Evolutionary conservation across 2,888 invertebrate species (phyloP).

Genomic region (Stenodema calcarata): DNA sequence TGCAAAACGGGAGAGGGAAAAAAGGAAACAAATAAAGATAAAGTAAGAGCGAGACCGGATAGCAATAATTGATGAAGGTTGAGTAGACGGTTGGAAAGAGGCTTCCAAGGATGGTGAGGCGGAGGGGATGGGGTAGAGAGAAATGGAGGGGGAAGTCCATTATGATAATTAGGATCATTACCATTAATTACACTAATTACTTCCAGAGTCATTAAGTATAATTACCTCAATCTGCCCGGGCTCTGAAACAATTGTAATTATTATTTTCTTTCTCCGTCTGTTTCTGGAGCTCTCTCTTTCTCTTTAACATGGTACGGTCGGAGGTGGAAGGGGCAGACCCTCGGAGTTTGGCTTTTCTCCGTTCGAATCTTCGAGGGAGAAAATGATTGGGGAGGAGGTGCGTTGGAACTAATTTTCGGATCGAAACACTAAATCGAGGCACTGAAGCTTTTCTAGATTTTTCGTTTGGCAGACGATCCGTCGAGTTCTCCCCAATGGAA

Average conservation of each 20-base stretch:
- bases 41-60: conserved; percentile 3
- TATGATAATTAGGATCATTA: conserved; percentile 57
- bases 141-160: conserved; percentile 46
- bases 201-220: conserved; percentile 56
- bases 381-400: neutral
- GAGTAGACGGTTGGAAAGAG: conserved; percentile 29
- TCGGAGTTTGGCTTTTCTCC: neutral
- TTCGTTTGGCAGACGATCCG: no score
- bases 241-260: conserved; percentile 56
- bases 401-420: neutral
- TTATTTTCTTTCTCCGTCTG: conserved; percentile 54
- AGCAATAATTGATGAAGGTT: conserved; percentile 44
- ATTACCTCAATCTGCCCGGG: conserved; percentile 56
- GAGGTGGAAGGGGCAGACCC: neutral
- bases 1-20: neutral
- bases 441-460: neutral
- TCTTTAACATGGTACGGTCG: neutral
- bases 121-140: conserved; percentile 20
- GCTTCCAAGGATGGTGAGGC: neutral
- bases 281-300: conserved; percentile 38
- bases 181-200: conserved; percentile 57
- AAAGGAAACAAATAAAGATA: neutral
- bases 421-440: neutral
- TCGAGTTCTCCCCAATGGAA: no score
- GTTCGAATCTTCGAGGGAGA: neutral